Evolutionary conservation across 2,797 vertebrate genomes (phyloP), one percentile per base, ranked within the genome.

Genomic region (Leptoclinus maculatus): DNA sequence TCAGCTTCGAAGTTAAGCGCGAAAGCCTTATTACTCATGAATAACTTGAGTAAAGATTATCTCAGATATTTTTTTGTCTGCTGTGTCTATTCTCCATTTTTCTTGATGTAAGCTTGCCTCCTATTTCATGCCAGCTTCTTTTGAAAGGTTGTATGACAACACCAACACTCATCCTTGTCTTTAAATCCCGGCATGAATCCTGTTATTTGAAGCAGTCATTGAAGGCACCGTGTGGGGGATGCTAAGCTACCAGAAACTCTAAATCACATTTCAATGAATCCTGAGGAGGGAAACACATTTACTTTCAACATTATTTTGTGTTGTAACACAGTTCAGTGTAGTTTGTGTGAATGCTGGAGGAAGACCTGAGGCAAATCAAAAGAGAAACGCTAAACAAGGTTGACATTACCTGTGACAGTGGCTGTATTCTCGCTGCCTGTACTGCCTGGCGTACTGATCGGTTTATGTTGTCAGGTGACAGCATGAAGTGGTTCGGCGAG

Each of bases 401-500:
- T 66, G 16, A 41, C 9, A 27, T 64, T 38, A 25, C 9, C 19
- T 41, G 54, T 34, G 14, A 12, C 12, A 23, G 47, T 34, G 32
- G 1, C 34, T 66, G 51, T 67, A 3, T 58, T 62, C 34, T 36
- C 0, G 5, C 32, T 12, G 21, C 25, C 54, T 4, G 13, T 57
- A 16, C 53, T 43, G 41, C 25, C 25, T 66, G 7, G n/a, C 16
- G 10, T 25, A 21, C 10, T 87, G 32, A 66, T 32, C 82, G n/a
- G 6, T 66, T 62, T 74, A 0, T 88, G 21, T 76, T 45, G 27
- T 70, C 91, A 97, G 97, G 86, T 88, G 91, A 95, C 2, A 70
- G 77, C 74, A 94, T 98, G 86, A 96, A 76, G 87, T 98, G 97
- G 97, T 83, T 91, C 0, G 93, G 94, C 43, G 91, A 95, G 2